A percentile compares a stretch with the other conserved stretches of the same genome.
Evolutionary conservation across 2,888 invertebrate species (phyloP).

Genomic region (Dolichopus griseipennis): DNA sequence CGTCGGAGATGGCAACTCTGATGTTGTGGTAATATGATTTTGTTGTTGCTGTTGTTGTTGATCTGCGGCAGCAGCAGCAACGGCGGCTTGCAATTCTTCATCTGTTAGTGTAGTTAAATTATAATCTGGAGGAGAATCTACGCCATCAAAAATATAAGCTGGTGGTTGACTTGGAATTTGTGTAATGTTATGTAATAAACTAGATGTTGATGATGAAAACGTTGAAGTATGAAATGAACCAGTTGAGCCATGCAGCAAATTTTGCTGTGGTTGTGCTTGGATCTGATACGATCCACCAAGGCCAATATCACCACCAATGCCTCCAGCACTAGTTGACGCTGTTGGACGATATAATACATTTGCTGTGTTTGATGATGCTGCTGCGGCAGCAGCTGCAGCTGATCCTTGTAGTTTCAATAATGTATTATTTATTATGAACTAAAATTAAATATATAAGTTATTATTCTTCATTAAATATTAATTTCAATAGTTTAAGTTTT

Average conservation of each 20-base stretch:
- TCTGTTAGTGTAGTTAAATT: constrained; percentile 16
- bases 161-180: constrained; percentile 42
- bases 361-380: neutral
- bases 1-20: constrained; percentile 32
- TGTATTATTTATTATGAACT: constrained; percentile 44
- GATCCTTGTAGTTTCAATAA: constrained; percentile 41
- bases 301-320: constrained; percentile 21
- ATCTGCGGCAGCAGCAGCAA: constrained; percentile 22
- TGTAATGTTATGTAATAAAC: constrained; percentile 35
- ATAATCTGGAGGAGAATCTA: constrained; percentile 36
- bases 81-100: constrained; percentile 18
- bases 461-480: too few relatives aligned
- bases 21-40: constrained; percentile 21
- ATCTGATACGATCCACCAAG: constrained; percentile 11
- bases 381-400: constrained; percentile 23
- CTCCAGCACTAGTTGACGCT: constrained; percentile 25
- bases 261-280: neutral
- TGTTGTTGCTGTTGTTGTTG: constrained; percentile 15
- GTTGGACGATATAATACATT: constrained; percentile 18
- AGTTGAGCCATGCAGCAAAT: constrained; percentile 12
- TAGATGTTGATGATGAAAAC: constrained; percentile 28
- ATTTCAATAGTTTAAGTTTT: too few relatives aligned
- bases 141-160: constrained; percentile 40
- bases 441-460: constrained; percentile 14
- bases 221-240: constrained; percentile 12